Base-by-base conservation (phyloP, 2,113 vertebrate genomes). In the Ceyx cyanopectus region DNA sequence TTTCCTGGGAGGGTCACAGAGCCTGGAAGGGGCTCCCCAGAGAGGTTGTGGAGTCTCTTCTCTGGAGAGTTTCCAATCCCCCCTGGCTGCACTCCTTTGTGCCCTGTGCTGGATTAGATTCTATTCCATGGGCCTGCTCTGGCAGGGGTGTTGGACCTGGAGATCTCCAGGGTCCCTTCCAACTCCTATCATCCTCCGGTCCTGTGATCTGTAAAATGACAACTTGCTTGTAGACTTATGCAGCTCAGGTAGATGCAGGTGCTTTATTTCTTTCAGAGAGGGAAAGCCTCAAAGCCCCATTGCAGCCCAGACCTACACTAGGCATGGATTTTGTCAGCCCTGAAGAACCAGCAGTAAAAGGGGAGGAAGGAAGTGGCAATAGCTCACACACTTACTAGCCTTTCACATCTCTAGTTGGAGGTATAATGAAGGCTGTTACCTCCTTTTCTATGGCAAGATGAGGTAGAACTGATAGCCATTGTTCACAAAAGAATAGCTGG, bases 331-430 rank as follows among this genome's bases (percentile, higher is more conserved):
- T 81, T 78, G 3, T 14, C 57, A 70, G 22, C 14, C n/a, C 29
- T 61, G 16, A 69, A 53, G 12, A 81, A n/a, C 4, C 4, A 84
- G 26, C 21, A 66, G 26, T 21, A 14, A 69, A 69, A 92, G 22
- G 8, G 14, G 10, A 77, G 4, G 10, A 26, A 81, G 43, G 17
- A 78, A 18, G 40, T 12, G 74, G 34, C 21, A 73, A 14, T 17
- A 21, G 14, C 9, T 56, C 5, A 8, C 22, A 69, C 5, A 53
- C 15, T 4, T 0, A 0, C 60, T 56, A 41, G 10, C 21, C 5
- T 56, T 77, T 37, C 19, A 69, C 8, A 43, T 21, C 14, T 48
- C 22, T 53, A 27, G 17, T 3, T 75, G 20, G 46, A 66, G 20
- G n/a, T 22, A 57, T 0, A 5, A 43, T 21, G 3, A 70, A 69